These are phyloP conservation scores for Glaucomys volans DNA, from an alignment of 2,113 vertebrate genomes.

Conservation along the genomic window DNA sequence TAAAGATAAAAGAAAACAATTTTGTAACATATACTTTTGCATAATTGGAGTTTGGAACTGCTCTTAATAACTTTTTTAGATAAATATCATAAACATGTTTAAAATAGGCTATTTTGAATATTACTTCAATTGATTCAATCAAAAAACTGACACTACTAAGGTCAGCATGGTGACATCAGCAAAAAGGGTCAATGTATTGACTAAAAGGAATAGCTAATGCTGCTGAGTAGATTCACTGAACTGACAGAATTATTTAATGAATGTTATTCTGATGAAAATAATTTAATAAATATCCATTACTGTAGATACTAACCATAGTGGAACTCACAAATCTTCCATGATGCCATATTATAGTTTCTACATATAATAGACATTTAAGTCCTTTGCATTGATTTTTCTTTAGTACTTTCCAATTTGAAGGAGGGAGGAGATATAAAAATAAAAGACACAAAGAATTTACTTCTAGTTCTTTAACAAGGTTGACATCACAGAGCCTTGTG, in stretches of 20 bases:
- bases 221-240: background rate
- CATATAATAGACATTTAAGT: background rate
- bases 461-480: background rate
- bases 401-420: background rate
- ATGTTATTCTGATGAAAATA: background rate
- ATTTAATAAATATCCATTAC: background rate
- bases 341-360: background rate
- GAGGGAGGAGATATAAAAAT: background rate
- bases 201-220: background rate
- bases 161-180: background rate
- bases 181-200: background rate
- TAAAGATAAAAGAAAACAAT: background rate
- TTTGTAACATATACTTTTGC: background rate
- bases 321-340: background rate
- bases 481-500: background rate
- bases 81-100: background rate
- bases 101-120: background rate
- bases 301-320: background rate
- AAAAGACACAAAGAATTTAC: background rate
- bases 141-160: background rate
- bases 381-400: background rate
- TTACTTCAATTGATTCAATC: background rate
- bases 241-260: background rate
- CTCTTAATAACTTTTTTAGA: background rate
- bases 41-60: background rate